phyloP scores from a whole-genome alignment of 1,140 invertebrate genomes.

The Magallana gigas region DNA sequence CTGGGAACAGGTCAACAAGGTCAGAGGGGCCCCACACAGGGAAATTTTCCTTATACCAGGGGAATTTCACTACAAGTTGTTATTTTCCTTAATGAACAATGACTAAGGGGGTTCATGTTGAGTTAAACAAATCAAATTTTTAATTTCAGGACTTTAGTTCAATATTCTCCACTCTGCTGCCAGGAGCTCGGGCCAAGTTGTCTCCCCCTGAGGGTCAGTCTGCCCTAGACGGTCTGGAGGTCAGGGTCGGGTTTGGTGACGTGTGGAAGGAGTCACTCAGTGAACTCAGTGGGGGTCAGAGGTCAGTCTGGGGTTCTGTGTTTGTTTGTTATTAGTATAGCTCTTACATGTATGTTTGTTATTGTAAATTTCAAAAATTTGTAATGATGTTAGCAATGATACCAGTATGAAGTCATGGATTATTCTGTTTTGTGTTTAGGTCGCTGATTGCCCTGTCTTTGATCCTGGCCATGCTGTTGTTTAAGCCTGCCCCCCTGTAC shows the following conservation, averaged over 20 bases:
- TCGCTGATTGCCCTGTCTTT: conserved; percentile 98
- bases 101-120: too few species aligned
- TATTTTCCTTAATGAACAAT: too few species aligned
- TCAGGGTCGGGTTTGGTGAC: conserved; percentile 95
- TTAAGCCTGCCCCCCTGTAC: conserved; percentile 98
- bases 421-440: conserved; percentile 65
- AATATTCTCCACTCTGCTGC: conserved; percentile 95
- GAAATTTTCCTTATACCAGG: too few species aligned
- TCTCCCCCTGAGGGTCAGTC: conserved; percentile 86
- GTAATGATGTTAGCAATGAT: too few species aligned
- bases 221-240: conserved; percentile 93
- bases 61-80: too few species aligned
- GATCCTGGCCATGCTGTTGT: conserved; percentile 96
- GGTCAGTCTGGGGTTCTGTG: conserved; percentile 74
- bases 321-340: too few species aligned
- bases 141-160: conserved; percentile 92
- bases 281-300: conserved; percentile 97
- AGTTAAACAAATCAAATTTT: too few species aligned
- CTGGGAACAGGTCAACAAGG: conserved; percentile 85
- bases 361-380: too few species aligned
- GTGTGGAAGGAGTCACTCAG: conserved; percentile 97
- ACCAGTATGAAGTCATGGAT: too few species aligned
- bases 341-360: too few species aligned
- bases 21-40: conserved; percentile 53
- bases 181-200: conserved; percentile 92